Evolutionary conservation across 2,113 vertebrate genomes (phyloP).

Genomic region (Gambusia holbrooki): DNA sequence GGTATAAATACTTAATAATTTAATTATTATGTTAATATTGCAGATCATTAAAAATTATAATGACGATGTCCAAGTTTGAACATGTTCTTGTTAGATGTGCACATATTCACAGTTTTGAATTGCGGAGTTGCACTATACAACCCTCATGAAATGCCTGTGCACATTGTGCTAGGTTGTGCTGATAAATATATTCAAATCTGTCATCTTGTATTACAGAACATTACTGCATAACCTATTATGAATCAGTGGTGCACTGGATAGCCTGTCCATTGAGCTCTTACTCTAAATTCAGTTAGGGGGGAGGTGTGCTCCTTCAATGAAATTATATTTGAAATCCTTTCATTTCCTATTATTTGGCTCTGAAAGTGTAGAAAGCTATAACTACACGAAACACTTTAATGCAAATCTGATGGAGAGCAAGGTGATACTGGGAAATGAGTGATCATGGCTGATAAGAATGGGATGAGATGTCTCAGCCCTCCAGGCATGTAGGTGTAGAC

Average conservation of each 20-base stretch:
- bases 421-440: constrained; percentile 53
- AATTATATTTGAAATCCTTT: constrained; percentile 45
- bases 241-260: constrained; percentile 7
- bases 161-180: neutral
- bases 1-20: neutral
- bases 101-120: neutral
- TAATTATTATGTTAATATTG: neutral
- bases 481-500: constrained; percentile 53
- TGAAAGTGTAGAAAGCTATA: constrained; percentile 37
- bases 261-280: constrained; percentile 24
- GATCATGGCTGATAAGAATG: constrained; percentile 67
- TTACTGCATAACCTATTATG: constrained; percentile 1
- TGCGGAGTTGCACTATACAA: neutral
- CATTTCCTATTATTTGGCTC: constrained; percentile 42
- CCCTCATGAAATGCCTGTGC: neutral
- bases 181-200: constrained; percentile 8
- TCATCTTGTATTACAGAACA: constrained; percentile 2
- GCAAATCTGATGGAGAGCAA: constrained; percentile 23
- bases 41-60: neutral
- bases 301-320: constrained; percentile 43
- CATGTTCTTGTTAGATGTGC: neutral
- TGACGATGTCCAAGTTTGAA: neutral
- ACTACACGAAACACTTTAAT: constrained; percentile 48
- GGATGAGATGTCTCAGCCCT: constrained; percentile 58
- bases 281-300: constrained; percentile 14